A percentile compares a stretch with the other conserved stretches of the same genome.
These are phyloP conservation scores for Pheosia tremula DNA, from an alignment of 2,888 invertebrate genomes.

Conservation along the genomic window DNA sequence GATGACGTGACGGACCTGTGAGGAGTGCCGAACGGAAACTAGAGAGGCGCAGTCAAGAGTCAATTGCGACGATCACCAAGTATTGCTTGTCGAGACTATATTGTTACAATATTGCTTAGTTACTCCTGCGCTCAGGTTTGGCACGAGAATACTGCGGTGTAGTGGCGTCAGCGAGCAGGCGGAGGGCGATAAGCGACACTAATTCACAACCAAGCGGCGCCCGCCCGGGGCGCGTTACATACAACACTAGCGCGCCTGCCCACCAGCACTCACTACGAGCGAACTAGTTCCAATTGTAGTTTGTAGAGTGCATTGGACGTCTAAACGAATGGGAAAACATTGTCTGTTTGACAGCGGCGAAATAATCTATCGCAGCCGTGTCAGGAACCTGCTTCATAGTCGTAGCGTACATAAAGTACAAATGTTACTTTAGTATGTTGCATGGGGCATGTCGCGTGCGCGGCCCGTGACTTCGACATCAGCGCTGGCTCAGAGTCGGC, in stretches of 20 bases:
- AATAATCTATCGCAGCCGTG: neutral
- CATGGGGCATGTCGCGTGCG: slow-evolving; percentile 6
- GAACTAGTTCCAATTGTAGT: neutral
- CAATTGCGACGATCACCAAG: slow-evolving; percentile 19
- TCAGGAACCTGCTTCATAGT: neutral
- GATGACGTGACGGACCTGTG: slow-evolving; percentile 19
- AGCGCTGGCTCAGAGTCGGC: slow-evolving; percentile 40
- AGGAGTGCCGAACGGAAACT: neutral
- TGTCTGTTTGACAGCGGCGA: neutral
- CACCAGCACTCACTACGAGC: neutral
- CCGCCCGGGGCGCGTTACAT: slow-evolving; percentile 26
- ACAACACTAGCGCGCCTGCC: slow-evolving; percentile 25
- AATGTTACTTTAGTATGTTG: neutral
- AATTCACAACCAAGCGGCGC: slow-evolving; percentile 77
- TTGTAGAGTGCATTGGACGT: too few species aligned
- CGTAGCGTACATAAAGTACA: neutral
- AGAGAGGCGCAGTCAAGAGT: slow-evolving; percentile 36
- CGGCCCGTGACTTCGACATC: slow-evolving; percentile 34
- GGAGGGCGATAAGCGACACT: slow-evolving; percentile 56
- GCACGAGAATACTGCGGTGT: slow-evolving; percentile 62
- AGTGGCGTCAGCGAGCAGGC: slow-evolving; percentile 29
- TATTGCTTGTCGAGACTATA: slow-evolving; percentile 51
- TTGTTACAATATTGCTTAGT: slow-evolving; percentile 64
- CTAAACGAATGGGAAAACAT: too few species aligned
- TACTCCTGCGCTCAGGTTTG: slow-evolving; percentile 56